Base-by-base conservation (phyloP, 1,140 invertebrate species). In the Euborellia annulipes region DNA sequence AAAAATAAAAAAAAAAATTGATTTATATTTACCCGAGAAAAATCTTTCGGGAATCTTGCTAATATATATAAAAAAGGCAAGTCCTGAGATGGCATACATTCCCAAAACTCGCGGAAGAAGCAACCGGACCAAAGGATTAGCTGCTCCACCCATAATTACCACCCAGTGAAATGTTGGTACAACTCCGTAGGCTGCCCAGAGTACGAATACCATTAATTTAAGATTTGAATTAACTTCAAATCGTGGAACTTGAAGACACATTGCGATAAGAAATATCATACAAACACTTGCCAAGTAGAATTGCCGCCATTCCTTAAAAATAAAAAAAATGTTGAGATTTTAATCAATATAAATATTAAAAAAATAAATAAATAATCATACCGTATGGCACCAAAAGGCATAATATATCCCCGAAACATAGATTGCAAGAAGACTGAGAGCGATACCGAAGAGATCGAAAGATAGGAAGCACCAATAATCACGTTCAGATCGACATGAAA, bases 401-500 rank as follows among this genome's bases (percentile, higher is more conserved):
- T 93, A 95, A 65, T 96, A 94, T 51, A 96, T 85, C 41, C 90
- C 90, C 14, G 89, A 90, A 44, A 92, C 79, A 63, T 95, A 96
- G 58, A 95, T 93, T 18, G 87, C 90, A 42, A 94, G 71, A 42
- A 96, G 70, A 14, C 88, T 92, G 2, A 94, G 67, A 16, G 87
- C 88, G 37, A 96, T 93, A 11, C 93, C 93, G 55, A 93, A 82
- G 30, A 96, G 72, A 62, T 96, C 93, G 53, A 86, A 84, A 41
- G 84, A 84, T 4, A 97, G 66, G 66, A 90, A 95, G 50, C 79
- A 76, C 58, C 82, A 75, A 61, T 87, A 92, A 51, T 85, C 83
- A 51, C 78, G 68, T 61, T 90, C 85, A 11, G 88, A 93, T 51
- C 83, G 76, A 59, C 91, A 96, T 11, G 82, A 87, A 63, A 96